Percentiles rank a stretch among this genome's conserved stretches.
Conservation (phyloP, 2,888 invertebrate genomes). For the Pollenia labialis region DNA sequence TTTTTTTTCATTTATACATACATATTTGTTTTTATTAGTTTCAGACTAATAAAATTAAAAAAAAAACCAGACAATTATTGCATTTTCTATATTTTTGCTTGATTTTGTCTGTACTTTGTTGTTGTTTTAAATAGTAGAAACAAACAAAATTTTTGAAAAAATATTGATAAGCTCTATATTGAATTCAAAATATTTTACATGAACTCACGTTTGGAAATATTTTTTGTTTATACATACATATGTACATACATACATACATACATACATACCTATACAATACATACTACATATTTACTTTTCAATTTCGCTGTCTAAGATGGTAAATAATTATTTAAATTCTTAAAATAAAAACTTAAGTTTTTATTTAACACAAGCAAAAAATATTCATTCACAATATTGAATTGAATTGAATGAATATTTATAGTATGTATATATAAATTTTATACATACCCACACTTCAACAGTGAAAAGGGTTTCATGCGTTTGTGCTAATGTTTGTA, state of each 20-base stretch:
- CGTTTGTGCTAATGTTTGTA: too few species aligned
- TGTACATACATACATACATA: too few species aligned
- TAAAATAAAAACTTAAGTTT: too few species aligned
- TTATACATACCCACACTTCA: too few species aligned
- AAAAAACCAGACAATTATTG: slow-evolving; percentile 8
- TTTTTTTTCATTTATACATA: not conserved
- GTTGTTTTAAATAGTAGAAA: slow-evolving; percentile 13
- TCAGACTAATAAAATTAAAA: not conserved
- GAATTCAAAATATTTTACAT: slow-evolving; percentile 1
- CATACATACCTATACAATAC: too few species aligned
- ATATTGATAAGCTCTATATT: not conserved
- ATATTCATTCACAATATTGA: too few species aligned
- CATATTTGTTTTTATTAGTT: not conserved
- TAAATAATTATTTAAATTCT: too few species aligned
- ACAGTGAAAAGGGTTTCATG: too few species aligned
- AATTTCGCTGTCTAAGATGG: too few species aligned
- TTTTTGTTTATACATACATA: not conserved
- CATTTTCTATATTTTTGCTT: not conserved
- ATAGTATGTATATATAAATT: too few species aligned
- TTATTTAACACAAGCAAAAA: too few species aligned
- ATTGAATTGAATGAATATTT: too few species aligned
- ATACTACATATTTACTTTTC: not conserved
- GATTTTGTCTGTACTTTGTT: not conserved
- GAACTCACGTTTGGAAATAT: slow-evolving; percentile 24
- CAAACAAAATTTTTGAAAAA: slow-evolving; percentile 20